A percentile compares a stretch with the other conserved stretches of the same genome.
Conservation (phyloP, 2,888 invertebrate species). For the Neoascia interrupta region DNA sequence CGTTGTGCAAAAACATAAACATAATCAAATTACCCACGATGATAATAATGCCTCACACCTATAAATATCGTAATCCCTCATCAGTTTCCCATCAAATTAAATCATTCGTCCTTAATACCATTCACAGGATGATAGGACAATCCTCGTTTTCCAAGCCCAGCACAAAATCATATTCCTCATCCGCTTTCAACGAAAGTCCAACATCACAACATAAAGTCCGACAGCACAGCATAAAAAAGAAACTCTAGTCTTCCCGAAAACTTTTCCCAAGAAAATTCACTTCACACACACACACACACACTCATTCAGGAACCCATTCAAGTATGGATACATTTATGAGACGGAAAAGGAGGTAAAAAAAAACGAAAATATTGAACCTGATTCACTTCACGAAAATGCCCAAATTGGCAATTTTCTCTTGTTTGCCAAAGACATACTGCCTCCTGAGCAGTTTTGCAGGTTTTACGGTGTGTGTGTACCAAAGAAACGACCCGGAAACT, state of each 20-base stretch:
- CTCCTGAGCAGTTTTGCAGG: no score
- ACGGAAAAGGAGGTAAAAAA: not conserved
- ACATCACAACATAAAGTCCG: no score
- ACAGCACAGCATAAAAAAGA: not conserved
- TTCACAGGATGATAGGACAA: conserved; percentile 6
- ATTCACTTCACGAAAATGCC: conserved; percentile 49
- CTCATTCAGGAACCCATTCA: not conserved
- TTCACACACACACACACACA: conserved; percentile 10
- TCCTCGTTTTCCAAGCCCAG: not conserved
- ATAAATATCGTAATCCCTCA: conserved; percentile 14
- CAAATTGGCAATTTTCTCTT: conserved; percentile 62
- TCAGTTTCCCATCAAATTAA: conserved; percentile 39
- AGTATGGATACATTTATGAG: no score
- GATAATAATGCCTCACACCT: conserved; percentile 12
- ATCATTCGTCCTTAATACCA: conserved; percentile 22
- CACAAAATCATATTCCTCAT: no score
- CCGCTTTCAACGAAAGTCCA: no score
- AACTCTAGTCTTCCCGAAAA: no score
- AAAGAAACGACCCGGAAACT: no score
- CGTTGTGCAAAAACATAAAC: no score
- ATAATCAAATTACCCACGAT: conserved; percentile 3
- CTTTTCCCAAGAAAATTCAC: conserved; percentile 32
- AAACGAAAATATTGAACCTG: conserved; percentile 8
- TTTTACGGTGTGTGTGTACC: no score
- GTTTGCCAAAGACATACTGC: conserved; percentile 49